A percentile compares a stretch with the other conserved stretches of the same genome.
phyloP scores from a whole-genome alignment of 2,888 invertebrate species.

The Drosophila mettleri region DNA sequence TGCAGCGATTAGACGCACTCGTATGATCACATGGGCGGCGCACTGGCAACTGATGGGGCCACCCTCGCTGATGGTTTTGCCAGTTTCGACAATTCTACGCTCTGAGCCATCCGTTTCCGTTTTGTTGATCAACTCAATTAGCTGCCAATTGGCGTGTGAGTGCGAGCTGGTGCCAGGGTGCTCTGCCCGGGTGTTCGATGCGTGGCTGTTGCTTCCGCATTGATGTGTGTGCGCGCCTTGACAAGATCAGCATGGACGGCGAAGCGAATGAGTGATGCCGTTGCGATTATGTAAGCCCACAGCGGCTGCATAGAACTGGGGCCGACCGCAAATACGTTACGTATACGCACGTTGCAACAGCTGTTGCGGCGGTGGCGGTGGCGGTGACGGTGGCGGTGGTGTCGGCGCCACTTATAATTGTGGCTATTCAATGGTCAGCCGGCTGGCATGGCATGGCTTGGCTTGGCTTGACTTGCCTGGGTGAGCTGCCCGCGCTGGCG shows the following conservation, averaged over 20 bases:
- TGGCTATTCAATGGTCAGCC: slow-evolving; percentile 56
- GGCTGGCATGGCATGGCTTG: slow-evolving; percentile 7
- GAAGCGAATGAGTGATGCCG: slow-evolving; percentile 6
- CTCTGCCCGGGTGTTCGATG: neutral
- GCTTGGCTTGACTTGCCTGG: slow-evolving; percentile 33
- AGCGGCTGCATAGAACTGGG: slow-evolving; percentile 57
- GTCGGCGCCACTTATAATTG: slow-evolving; percentile 54
- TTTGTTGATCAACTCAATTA: slow-evolving; percentile 75
- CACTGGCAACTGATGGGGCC: slow-evolving; percentile 13
- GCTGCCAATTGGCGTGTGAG: slow-evolving; percentile 55
- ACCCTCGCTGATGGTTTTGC: slow-evolving; percentile 38
- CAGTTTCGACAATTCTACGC: slow-evolving; percentile 31
- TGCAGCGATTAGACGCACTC: neutral
- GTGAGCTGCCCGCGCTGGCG: slow-evolving; percentile 37
- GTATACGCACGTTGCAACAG: slow-evolving; percentile 76
- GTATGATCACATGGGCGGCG: too few relatives aligned
- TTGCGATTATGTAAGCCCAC: slow-evolving; percentile 33
- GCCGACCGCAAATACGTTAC: slow-evolving; percentile 63
- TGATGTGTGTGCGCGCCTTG: slow-evolving; percentile 38
- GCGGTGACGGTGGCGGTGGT: slow-evolving; percentile 8
- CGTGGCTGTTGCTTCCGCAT: slow-evolving; percentile 43
- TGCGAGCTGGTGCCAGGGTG: slow-evolving; percentile 44
- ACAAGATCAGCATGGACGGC: slow-evolving; percentile 44
- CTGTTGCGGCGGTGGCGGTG: slow-evolving; percentile 17
- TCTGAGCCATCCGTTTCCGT: slow-evolving; percentile 43